Evolutionary conservation across 1,140 invertebrate species (phyloP).

Genomic region (Tenebrio molitor): DNA sequence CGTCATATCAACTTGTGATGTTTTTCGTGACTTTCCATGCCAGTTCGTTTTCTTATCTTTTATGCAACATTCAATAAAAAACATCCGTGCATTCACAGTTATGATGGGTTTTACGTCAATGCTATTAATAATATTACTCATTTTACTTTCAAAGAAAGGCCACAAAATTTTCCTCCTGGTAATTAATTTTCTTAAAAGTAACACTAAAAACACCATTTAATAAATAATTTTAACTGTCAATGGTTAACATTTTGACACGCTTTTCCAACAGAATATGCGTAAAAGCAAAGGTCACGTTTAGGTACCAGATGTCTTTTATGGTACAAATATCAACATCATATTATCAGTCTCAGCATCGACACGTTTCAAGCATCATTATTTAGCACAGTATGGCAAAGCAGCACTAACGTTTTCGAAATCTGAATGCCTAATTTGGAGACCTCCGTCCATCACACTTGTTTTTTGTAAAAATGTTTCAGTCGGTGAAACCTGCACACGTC

Average conservation of each 20-base stretch:
- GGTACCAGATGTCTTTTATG: conserved; percentile 50
- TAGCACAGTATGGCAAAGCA: conserved; percentile 48
- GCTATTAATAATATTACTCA: neutral
- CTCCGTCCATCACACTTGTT: too few relatives aligned
- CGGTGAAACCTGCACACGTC: too few relatives aligned
- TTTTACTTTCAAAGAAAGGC: conserved; percentile 19
- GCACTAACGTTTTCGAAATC: conserved; percentile 68
- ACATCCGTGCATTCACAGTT: neutral
- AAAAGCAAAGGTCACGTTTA: conserved; percentile 42
- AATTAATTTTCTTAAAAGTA: conserved; percentile 70
- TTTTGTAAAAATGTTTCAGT: too few relatives aligned
- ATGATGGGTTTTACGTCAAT: neutral
- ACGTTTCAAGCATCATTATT: conserved; percentile 33
- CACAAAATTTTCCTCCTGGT: conserved; percentile 60
- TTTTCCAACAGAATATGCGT: conserved; percentile 43
- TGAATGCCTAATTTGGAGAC: too few relatives aligned
- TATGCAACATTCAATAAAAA: neutral
- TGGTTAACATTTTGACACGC: neutral
- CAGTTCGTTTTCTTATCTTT: neutral
- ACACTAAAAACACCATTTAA: conserved; percentile 58
- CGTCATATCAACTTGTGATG: too few relatives aligned
- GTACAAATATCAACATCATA: conserved; percentile 39
- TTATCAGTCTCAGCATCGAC: conserved; percentile 33
- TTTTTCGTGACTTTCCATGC: too few relatives aligned
- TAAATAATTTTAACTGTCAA: conserved; percentile 13